Percentiles rank a stretch among this genome's conserved stretches.
These are phyloP conservation scores for Teleiodes luculella DNA, from an alignment of 2,888 invertebrate genomes.

Conservation along the genomic window DNA sequence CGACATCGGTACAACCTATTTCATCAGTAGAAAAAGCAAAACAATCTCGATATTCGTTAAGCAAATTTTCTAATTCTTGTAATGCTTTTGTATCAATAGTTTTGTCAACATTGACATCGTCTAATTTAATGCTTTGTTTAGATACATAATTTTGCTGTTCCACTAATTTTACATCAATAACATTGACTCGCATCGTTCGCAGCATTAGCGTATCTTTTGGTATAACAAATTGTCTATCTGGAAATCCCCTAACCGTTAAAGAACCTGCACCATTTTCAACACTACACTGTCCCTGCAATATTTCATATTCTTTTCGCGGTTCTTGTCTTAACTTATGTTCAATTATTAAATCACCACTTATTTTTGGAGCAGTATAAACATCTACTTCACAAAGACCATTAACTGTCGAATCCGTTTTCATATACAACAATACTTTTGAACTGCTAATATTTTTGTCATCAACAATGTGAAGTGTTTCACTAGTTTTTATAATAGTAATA, in stretches of 20 bases:
- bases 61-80: background rate
- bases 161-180: background rate
- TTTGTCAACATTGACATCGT: background rate
- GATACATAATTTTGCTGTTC: background rate
- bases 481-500: constrained; percentile 1
- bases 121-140: background rate
- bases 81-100: background rate
- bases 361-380: background rate
- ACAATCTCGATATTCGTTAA: constrained; percentile 11
- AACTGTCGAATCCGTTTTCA: background rate
- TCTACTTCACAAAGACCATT: background rate
- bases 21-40: constrained; percentile 15
- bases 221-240: background rate
- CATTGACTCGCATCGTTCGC: background rate
- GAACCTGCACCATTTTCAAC: background rate
- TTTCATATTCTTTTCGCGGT: background rate
- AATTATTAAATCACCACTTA: constrained; percentile 4
- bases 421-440: background rate
- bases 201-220: background rate
- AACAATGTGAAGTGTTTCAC: background rate
- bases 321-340: constrained; percentile 1
- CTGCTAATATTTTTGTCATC: background rate
- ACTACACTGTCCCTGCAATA: background rate
- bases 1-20: constrained; percentile 6
- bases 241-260: background rate